Percentiles rank a stretch among this genome's conserved stretches.
Conservation (phyloP, 2,797 vertebrate species). For the Sciurus vulgaris region DNA sequence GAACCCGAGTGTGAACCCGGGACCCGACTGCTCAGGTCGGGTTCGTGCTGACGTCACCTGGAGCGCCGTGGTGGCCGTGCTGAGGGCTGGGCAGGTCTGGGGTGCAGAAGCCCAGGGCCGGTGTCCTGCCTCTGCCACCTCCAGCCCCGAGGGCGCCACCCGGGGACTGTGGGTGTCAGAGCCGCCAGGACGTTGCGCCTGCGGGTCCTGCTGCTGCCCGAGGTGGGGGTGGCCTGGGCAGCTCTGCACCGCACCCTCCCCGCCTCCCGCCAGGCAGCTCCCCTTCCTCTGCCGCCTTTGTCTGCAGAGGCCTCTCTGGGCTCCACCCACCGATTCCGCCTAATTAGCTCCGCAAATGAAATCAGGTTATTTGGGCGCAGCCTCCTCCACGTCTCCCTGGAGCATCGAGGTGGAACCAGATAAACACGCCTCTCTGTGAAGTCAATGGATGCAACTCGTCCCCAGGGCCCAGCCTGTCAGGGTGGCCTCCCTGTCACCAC, state of each 20-base stretch:
- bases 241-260: too few species aligned
- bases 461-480: background rate
- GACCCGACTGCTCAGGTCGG: background rate
- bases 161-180: fast-evolving
- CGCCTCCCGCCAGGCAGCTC: background rate
- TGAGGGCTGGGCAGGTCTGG: background rate
- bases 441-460: fast-evolving
- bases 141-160: too few species aligned
- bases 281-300: background rate
- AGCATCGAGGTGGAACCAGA: background rate
- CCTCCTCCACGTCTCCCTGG: background rate
- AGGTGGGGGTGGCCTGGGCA: too few species aligned
- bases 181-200: background rate
- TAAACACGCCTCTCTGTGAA: background rate
- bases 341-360: background rate
- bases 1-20: background rate
- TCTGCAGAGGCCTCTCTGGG: background rate
- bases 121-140: too few species aligned
- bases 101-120: background rate
- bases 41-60: background rate
- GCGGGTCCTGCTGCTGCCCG: too few species aligned
- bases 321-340: background rate
- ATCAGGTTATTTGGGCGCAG: background rate
- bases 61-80: background rate
- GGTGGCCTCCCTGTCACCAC: background rate